Evolutionary conservation across 2,797 vertebrate genomes (phyloP), one percentile per base, ranked within the genome.

Genomic region (Sternotherus odoratus): DNA sequence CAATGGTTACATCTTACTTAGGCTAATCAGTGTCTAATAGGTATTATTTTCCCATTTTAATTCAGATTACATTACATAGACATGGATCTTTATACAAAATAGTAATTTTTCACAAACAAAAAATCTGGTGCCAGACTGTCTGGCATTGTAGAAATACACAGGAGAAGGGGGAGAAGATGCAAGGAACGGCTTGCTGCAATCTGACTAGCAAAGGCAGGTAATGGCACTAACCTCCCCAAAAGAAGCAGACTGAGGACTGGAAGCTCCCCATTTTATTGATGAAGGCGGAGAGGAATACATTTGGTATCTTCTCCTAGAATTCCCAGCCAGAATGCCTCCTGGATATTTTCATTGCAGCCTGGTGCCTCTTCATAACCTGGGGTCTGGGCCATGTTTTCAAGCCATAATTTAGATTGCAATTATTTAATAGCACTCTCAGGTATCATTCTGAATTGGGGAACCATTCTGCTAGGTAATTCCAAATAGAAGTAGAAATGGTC

Each of bases 41-140:
- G 23, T 66, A 83, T 46, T 93, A 94, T 90, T 79, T 74, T 11
- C 4, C 54, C 23, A 49, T 89, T 94, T 89, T 54, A 51, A 93
- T 53, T 82, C 33, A 86, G 93, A 72, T 57, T 51, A 39, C 87
- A 36, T 15, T 94, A 93, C 23, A 51, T 66, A 66, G 87, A 84
- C 43, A 85, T 0, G 66, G 79, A 85, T 92, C 15, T 94, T 96
- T 95, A 93, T 86, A 89, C 23, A 48, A 74, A 66, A 33, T 60
- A 86, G 82, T 83, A 33, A 30, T 86, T 66, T 83, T 85, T 94
- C 86, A 56, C 66, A 88, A 91, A 83, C 81, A 89, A 79, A 95
- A 79, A 46, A 89, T 95, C 91, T 51, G 54, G 15, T 77, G 26
- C 24, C 82, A 85, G 82, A 57, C 51, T 85, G 48, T 83, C 77